Percentiles rank a stretch among this genome's conserved stretches.
Evolutionary conservation across 2,888 invertebrate genomes (phyloP).

Genomic region (Rhagium mordax): DNA sequence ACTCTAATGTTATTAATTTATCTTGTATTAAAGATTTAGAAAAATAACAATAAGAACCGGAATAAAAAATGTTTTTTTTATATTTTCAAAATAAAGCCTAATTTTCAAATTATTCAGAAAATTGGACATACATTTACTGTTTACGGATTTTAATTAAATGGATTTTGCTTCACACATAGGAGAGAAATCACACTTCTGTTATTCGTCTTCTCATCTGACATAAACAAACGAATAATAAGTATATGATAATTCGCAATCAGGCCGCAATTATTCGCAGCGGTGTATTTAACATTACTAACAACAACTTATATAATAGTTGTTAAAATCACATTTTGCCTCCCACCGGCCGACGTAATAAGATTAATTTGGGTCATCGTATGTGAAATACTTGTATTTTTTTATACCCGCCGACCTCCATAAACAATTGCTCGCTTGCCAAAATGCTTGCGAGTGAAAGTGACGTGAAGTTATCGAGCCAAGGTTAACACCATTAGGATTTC

Average conservation of each 20-base stretch:
- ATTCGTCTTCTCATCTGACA: not conserved
- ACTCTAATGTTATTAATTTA: not conserved
- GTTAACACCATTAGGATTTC: conserved; percentile 59
- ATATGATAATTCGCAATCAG: not conserved
- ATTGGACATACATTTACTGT: too few species aligned
- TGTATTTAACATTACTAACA: conserved; percentile 1
- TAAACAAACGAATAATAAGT: not conserved
- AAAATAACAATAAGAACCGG: not conserved
- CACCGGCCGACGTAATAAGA: conserved; percentile 36
- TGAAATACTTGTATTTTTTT: conserved; percentile 54
- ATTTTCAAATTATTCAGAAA: not conserved
- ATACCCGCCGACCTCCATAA: conserved; percentile 54
- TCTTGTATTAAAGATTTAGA: not conserved
- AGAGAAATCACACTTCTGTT: too few species aligned
- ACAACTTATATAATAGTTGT: conserved; percentile 36
- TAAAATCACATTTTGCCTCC: conserved; percentile 34
- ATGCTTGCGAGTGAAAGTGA: conserved; percentile 59
- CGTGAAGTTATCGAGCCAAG: conserved; percentile 50
- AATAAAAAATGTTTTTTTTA: not conserved
- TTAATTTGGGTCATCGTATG: conserved; percentile 54
- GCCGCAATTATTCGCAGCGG: not conserved
- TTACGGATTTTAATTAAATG: too few species aligned
- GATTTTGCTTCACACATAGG: too few species aligned
- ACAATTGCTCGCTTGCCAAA: conserved; percentile 58
- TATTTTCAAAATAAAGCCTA: not conserved